These are phyloP conservation scores for Uloborus plumipes DNA, from an alignment of 2,888 invertebrate species.

Conservation along the genomic window DNA sequence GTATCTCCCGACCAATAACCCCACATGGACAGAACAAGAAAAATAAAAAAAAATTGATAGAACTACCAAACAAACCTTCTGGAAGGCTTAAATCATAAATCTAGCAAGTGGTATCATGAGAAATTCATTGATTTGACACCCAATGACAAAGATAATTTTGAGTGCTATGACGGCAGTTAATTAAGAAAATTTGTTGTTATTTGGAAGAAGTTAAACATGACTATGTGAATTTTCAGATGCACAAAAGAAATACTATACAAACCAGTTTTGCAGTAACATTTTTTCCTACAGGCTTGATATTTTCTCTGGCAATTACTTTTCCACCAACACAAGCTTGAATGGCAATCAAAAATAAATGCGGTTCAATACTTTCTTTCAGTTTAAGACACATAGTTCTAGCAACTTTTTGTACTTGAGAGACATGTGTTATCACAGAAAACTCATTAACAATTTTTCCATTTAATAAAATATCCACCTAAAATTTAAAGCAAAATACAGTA, in stretches of 20 bases:
- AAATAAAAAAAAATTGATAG: no score
- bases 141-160: no score
- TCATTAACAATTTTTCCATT: conserved; percentile 88
- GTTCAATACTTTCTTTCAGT: conserved; percentile 87
- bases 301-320: conserved; percentile 87
- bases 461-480: conserved; percentile 81
- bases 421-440: conserved; percentile 85
- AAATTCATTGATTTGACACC: no score
- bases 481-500: conserved; percentile 51
- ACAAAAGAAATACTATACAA: conserved; percentile 70
- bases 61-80: no score
- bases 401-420: conserved; percentile 77
- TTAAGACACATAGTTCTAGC: conserved; percentile 81
- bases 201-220: no score
- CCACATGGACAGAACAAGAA: no score
- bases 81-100: no score
- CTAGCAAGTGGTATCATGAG: no score
- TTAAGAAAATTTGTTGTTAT: no score
- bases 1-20: no score
- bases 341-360: conserved; percentile 86
- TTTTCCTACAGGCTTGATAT: conserved; percentile 87
- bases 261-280: conserved; percentile 95
- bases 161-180: no score
- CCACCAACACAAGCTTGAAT: conserved; percentile 87
- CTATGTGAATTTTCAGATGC: no score